Percentiles rank a stretch among this genome's conserved stretches.
Conservation (phyloP, 2,888 invertebrate genomes). For the Therioaphis trifolii region DNA sequence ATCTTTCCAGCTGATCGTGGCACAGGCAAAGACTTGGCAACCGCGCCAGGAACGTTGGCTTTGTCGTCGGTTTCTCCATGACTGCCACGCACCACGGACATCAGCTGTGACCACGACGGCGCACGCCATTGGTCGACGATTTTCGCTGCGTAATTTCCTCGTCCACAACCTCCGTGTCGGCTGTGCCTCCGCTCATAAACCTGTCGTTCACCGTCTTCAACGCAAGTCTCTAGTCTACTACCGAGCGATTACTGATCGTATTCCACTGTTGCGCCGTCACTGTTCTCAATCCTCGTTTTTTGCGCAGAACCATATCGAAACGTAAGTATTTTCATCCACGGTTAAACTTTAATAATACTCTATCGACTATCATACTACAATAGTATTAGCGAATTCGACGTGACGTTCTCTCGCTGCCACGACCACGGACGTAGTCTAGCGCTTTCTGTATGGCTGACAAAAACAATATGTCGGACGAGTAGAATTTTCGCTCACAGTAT, state of each 20-base stretch:
- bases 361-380: too few species aligned
- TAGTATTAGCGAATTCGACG: too few species aligned
- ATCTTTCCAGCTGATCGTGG: background rate
- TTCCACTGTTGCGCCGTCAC: too few species aligned
- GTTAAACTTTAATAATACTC: background rate
- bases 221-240: background rate
- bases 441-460: too few species aligned
- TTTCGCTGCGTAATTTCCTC: background rate
- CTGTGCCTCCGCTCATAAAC: background rate
- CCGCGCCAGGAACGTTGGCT: background rate
- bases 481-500: background rate
- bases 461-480: background rate
- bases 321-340: background rate
- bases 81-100: background rate
- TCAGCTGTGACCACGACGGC: background rate
- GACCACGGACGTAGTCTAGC: too few species aligned
- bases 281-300: too few species aligned
- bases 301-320: conserved; percentile 78
- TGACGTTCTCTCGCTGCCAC: too few species aligned
- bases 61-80: conserved; percentile 1
- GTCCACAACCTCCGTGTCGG: background rate
- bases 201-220: background rate
- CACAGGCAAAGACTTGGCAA: background rate
- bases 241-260: too few species aligned
- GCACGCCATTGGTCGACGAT: conserved; percentile 4